A percentile compares a stretch with the other conserved stretches of the same genome.
Conservation (phyloP, 2,888 invertebrate species). For the Amphipoea oculea region DNA sequence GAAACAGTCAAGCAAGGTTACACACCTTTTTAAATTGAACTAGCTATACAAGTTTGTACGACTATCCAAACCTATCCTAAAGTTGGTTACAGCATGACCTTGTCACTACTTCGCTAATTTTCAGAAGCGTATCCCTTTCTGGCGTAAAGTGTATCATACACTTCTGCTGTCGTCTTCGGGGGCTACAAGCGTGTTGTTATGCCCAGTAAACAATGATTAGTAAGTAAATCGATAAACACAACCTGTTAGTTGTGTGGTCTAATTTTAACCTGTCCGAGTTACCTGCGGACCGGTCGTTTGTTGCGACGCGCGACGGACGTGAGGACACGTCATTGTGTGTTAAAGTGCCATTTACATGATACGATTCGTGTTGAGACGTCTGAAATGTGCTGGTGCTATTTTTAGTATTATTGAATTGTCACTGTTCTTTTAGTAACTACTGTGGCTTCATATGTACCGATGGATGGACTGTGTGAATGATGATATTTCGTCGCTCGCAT, state of each 20-base stretch:
- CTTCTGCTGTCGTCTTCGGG: fast-evolving
- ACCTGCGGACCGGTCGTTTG: conserved; percentile 47
- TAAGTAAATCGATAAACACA: conserved; percentile 51
- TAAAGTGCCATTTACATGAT: conserved; percentile 39
- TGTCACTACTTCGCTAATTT: background rate
- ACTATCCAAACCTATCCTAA: conserved; percentile 1
- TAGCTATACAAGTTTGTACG: background rate
- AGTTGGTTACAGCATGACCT: conserved; percentile 7
- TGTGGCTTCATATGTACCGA: background rate
- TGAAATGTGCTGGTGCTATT: background rate
- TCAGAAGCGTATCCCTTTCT: background rate
- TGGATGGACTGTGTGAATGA: background rate
- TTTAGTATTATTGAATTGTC: background rate
- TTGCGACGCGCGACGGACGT: conserved; percentile 21
- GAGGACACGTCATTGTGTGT: conserved; percentile 37
- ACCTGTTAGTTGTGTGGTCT: conserved; percentile 54
- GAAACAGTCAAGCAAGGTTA: background rate
- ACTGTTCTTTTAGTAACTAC: background rate
- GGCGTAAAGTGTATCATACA: background rate
- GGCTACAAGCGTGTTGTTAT: background rate
- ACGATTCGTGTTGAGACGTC: conserved; percentile 37
- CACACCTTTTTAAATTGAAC: conserved; percentile 1
- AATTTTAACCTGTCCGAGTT: conserved; percentile 56
- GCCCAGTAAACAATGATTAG: conserved; percentile 22
- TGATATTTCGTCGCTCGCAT: background rate